Evolutionary conservation across 2,113 vertebrate genomes (phyloP).

Genomic region (Cariama cristata): DNA sequence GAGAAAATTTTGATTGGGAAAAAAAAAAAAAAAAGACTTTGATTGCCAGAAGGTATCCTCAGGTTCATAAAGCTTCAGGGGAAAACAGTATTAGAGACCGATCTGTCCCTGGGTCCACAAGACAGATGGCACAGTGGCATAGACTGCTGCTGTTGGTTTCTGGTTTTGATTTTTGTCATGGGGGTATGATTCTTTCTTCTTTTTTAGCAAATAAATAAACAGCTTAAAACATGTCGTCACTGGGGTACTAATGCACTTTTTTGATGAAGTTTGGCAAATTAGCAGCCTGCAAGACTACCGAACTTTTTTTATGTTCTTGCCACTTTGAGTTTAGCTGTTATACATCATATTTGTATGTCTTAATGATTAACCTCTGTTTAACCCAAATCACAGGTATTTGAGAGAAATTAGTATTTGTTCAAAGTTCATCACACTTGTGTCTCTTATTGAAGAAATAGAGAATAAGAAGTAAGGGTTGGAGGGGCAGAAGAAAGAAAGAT

Average conservation of each 20-base stretch:
- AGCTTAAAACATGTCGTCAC: not conserved
- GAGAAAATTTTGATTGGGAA: not conserved
- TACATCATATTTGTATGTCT: not conserved
- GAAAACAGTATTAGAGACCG: not conserved
- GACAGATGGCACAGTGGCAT: not conserved
- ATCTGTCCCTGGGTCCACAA: not conserved
- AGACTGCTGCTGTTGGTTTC: not conserved
- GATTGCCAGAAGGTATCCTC: not conserved
- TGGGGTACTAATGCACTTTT: not conserved
- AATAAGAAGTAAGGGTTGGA: not conserved
- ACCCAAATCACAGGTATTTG: not conserved
- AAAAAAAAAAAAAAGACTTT: not conserved
- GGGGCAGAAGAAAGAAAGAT: not conserved
- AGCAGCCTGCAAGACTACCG: not conserved
- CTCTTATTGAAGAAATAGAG: not conserved
- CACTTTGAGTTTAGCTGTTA: not conserved
- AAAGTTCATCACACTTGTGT: not conserved
- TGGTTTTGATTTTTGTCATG: not conserved
- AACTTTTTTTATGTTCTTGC: not conserved
- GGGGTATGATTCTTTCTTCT: not conserved
- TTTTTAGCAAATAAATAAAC: not conserved
- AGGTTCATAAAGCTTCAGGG: not conserved
- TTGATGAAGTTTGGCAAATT: not conserved
- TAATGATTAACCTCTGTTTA: not conserved
- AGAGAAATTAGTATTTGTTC: not conserved